These are phyloP conservation scores for Pyrgilauda ruficollis DNA, from an alignment of 2,113 vertebrate genomes.

Conservation along the genomic window DNA sequence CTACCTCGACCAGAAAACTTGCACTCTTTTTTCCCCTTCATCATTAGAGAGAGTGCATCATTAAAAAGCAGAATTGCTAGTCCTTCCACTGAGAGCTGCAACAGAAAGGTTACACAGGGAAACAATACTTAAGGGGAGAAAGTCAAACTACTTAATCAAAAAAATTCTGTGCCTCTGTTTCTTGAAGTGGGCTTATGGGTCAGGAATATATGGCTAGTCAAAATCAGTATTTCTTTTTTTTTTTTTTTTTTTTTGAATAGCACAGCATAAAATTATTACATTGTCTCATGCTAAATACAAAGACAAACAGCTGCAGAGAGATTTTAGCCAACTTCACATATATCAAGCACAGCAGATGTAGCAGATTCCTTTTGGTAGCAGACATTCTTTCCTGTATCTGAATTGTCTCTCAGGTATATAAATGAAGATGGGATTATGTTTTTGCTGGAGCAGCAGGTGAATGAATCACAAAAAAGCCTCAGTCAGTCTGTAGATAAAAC, in stretches of 20 bases:
- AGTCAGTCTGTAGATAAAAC: slow-evolving; percentile 54
- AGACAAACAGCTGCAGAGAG: slow-evolving; percentile 29
- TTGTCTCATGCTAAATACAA: slow-evolving; percentile 22
- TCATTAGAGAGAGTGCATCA: background rate
- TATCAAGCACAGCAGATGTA: slow-evolving; percentile 1
- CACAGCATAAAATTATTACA: background rate
- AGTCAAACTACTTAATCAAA: background rate
- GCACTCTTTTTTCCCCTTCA: background rate
- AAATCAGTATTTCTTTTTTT: background rate
- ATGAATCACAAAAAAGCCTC: slow-evolving; percentile 51
- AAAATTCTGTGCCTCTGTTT: background rate
- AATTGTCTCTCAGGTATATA: slow-evolving; percentile 46
- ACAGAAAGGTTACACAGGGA: background rate
- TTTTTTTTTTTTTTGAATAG: background rate
- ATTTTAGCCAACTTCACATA: slow-evolving; percentile 18
- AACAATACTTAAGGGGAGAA: background rate
- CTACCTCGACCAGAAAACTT: background rate
- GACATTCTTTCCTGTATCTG: background rate
- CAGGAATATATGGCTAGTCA: background rate
- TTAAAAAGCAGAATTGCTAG: background rate
- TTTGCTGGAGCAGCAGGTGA: slow-evolving; percentile 51
- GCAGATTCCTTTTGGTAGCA: background rate
- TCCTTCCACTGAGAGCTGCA: background rate
- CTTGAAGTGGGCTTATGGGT: background rate
- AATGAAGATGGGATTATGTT: slow-evolving; percentile 40